Evolutionary conservation across 2,888 invertebrate species (phyloP), one percentile per base, ranked within the genome.

Genomic region (Atherix ibis): DNA sequence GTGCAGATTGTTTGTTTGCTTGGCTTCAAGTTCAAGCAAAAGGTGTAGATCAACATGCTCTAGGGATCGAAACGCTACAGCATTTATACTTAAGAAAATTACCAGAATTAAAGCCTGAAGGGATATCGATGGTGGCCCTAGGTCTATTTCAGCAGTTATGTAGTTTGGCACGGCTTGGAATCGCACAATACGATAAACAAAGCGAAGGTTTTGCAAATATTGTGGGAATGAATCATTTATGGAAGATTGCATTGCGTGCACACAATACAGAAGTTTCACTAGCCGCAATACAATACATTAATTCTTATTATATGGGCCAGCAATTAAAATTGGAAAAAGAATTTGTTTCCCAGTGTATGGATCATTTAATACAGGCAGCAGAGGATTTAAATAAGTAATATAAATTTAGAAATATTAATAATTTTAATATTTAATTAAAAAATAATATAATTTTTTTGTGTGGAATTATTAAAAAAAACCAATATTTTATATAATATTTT

Each of bases 11-110:
- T 49, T 70, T 91, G 16, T 89, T 92, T 57, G 85, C 83, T 38
- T 94, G 94, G 94, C 63, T 94, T 31, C 70, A 92, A 26, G 81
- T 83, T 6, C 92, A 94, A 59, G 84, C 88, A 2, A 85, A 88
- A 59, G 82, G 83, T 13, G 84, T 87, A 1, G 89, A 92, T 42
- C 81, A 89, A 46, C 92, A 94, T 60, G 91, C 91, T 0, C 65
- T 94, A 3, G 83, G 84, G 3, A 68, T 84, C 36, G 88, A 89
- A 48, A 83, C 89, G 0, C 64, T 92, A 33, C 76, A 85, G 49
- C 83, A 89, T 50, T 67, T 94, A 17, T 89, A 92, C 51, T 66
- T 84, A 32, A 78, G 82, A 51, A 91, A 92, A 63, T 70, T 92
- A 63, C 89, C 91, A 1, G 82, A 82, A 38, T 59, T 92, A 35